phyloP scores from a whole-genome alignment of 1,140 invertebrate species.

The Globodera ellingtonae region DNA sequence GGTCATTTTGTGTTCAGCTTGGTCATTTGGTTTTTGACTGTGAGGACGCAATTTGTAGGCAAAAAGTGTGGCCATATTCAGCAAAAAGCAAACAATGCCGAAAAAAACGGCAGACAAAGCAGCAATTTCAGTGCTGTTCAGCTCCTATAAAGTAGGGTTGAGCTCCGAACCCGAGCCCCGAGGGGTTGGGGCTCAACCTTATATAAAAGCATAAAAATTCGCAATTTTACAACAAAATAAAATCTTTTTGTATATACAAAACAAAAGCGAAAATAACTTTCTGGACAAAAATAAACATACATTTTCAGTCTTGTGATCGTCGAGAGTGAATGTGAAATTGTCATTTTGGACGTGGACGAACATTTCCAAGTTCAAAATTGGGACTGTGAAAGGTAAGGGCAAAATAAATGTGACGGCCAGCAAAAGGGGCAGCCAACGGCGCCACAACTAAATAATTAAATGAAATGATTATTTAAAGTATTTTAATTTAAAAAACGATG shows the following conservation, averaged over 20 bases:
- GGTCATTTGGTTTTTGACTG: background rate
- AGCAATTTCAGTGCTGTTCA: too few relatives aligned
- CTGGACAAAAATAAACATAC: background rate
- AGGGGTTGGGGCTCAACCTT: too few relatives aligned
- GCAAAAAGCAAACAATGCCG: background rate
- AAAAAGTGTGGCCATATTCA: background rate
- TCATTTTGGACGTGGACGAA: background rate
- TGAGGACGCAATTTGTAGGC: background rate
- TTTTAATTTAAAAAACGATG: too few relatives aligned
- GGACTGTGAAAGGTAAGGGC: background rate
- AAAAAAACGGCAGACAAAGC: too few relatives aligned
- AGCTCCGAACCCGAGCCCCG: too few relatives aligned
- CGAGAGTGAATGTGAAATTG: constrained; percentile 4
- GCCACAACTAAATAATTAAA: background rate
- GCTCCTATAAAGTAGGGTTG: too few relatives aligned
- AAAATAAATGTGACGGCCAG: background rate
- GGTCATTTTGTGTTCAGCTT: background rate
- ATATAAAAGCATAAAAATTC: too few relatives aligned
- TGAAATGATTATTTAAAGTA: too few relatives aligned
- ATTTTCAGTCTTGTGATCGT: background rate
- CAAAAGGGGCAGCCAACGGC: background rate
- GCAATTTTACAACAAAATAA: too few relatives aligned
- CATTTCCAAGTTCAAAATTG: background rate
- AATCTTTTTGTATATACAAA: too few relatives aligned
- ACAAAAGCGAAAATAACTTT: too few relatives aligned